Conservation (phyloP, 2,797 vertebrate species). For the Botia almorhae region DNA sequence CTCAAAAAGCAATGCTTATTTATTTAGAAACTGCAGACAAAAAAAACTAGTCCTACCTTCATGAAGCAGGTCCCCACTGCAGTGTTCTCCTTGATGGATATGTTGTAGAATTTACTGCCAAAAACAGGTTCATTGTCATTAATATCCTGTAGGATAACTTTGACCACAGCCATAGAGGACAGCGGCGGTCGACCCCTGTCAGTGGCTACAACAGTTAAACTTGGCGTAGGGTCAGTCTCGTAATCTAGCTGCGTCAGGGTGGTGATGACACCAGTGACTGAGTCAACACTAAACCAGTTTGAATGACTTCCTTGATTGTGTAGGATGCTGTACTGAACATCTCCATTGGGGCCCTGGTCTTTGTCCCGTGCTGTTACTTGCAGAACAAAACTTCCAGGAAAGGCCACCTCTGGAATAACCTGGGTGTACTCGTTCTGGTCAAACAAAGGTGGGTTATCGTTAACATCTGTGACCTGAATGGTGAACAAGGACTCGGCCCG, state of each 20-base stretch:
- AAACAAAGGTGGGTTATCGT: constrained; percentile 94
- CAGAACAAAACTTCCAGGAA: constrained; percentile 93
- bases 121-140: constrained; percentile 96
- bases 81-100: constrained; percentile 89
- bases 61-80: constrained; percentile 91
- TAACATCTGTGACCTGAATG: constrained; percentile 91
- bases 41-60: constrained; percentile 79
- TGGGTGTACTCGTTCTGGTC: constrained; percentile 91
- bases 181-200: constrained; percentile 89
- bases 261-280: constrained; percentile 90
- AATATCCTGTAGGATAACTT: constrained; percentile 89
- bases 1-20: constrained; percentile 20
- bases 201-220: constrained; percentile 88
- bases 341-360: constrained; percentile 94
- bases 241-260: constrained; percentile 93
- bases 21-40: background rate
- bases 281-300: constrained; percentile 92
- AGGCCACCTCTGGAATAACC: constrained; percentile 90
- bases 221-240: constrained; percentile 87
- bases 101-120: constrained; percentile 91
- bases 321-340: constrained; percentile 88
- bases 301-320: constrained; percentile 76
- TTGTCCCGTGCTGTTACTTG: constrained; percentile 94
- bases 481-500: constrained; percentile 92
- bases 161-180: constrained; percentile 88